A percentile compares a stretch with the other conserved stretches of the same genome.
Conservation (phyloP, 2,113 vertebrate species). For the Suncus etruscus region DNA sequence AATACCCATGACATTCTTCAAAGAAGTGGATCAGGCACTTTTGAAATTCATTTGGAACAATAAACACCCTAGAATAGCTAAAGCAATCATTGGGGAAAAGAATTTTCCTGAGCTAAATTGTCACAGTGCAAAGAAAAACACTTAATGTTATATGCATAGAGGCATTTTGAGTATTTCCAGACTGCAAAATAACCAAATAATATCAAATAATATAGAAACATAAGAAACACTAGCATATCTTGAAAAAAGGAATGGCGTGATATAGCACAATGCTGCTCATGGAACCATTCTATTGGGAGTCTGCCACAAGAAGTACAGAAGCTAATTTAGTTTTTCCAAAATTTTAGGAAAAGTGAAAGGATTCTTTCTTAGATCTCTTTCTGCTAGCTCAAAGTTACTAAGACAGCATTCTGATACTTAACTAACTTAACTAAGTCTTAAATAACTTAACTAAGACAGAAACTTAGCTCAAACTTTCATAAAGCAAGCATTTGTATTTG, state of each 20-base stretch:
- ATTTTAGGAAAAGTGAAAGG: not conserved
- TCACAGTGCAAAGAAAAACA: not conserved
- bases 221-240: not conserved
- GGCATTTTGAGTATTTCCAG: not conserved
- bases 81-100: too few species aligned
- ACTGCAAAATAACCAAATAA: not conserved
- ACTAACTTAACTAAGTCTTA: too few species aligned
- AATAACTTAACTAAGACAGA: not conserved
- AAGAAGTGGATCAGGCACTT: too few species aligned
- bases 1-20: too few species aligned
- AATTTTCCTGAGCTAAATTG: not conserved
- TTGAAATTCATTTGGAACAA: too few species aligned
- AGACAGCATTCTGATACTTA: not conserved
- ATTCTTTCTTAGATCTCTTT: not conserved
- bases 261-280: not conserved
- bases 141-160: too few species aligned
- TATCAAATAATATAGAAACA: not conserved
- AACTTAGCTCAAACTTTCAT: not conserved
- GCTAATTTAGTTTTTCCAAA: not conserved
- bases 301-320: too few species aligned
- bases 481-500: not conserved
- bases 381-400: not conserved
- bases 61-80: too few species aligned
- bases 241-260: not conserved
- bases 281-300: too few species aligned